Base-by-base conservation (phyloP, 2,888 invertebrate species). In the Perizoma flavofasciatum region DNA sequence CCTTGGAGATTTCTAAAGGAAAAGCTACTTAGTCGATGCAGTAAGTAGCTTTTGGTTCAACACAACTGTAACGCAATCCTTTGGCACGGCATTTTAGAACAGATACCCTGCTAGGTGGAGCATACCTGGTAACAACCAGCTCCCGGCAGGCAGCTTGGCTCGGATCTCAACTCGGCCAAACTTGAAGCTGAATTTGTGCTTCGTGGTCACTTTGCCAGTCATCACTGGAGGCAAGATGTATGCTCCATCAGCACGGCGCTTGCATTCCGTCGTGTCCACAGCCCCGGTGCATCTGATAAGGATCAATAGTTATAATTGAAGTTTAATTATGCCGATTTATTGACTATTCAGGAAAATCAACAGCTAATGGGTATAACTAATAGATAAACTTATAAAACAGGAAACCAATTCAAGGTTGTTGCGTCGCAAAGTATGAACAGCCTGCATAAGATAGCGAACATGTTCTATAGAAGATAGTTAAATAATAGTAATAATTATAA, bases 41-140 rank as follows among this genome's bases (percentile, higher is more conserved):
- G n/a, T n/a, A n/a, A n/a, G n/a, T n/a, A n/a, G n/a, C n/a, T n/a
- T n/a, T n/a, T n/a, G n/a, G n/a, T n/a, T n/a, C n/a, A n/a, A n/a
- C n/a, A n/a, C n/a, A n/a, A n/a, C n/a, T n/a, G n/a, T n/a, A n/a
- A n/a, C n/a, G n/a, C n/a, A n/a, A n/a, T n/a, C n/a, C n/a, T n/a
- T n/a, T n/a, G n/a, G n/a, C n/a, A n/a, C n/a, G n/a, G n/a, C n/a
- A n/a, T n/a, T n/a, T n/a, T n/a, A n/a, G n/a, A n/a, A n/a, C n/a
- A n/a, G n/a, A n/a, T n/a, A n/a, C n/a, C n/a, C n/a, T n/a, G n/a
- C n/a, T n/a, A 6, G 5, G 35, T 11, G 5, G 5, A 4, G 9
- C 6, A 0, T 83, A 96, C 96, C 93, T 63, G 96, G 96, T 72
- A 96, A 89, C 44, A 96, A 82, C 96, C 97, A 97, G 81, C 95